These are phyloP conservation scores for Dolomedes plantarius DNA, from an alignment of 2,888 invertebrate species.

Conservation along the genomic window DNA sequence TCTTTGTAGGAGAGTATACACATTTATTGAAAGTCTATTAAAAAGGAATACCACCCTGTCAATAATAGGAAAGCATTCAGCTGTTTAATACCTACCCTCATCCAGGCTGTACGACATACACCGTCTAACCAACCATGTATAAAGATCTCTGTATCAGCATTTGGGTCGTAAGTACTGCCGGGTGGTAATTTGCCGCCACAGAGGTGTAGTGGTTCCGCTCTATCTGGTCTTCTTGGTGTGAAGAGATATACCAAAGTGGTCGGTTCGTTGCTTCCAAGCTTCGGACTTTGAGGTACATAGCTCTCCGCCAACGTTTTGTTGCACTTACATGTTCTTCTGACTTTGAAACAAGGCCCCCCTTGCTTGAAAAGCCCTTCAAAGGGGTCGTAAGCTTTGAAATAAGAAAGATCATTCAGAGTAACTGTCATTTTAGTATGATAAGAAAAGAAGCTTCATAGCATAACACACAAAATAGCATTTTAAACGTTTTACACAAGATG, in stretches of 20 bases:
- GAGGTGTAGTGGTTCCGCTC: not conserved
- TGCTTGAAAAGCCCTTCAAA: too few relatives aligned
- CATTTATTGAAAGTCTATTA: too few relatives aligned
- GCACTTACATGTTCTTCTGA: not conserved
- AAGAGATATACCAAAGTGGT: not conserved
- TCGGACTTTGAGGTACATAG: not conserved
- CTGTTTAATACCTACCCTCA: slow-evolving; percentile 28
- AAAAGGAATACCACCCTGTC: too few relatives aligned
- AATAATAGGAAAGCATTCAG: too few relatives aligned
- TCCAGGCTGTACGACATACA: slow-evolving; percentile 30
- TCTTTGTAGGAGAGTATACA: too few relatives aligned
- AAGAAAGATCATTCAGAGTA: too few relatives aligned
- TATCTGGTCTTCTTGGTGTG: not conserved
- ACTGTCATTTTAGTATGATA: too few relatives aligned
- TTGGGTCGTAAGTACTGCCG: not conserved
- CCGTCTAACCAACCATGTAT: slow-evolving; percentile 28
- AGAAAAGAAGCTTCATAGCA: too few relatives aligned
- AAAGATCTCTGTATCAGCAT: slow-evolving; percentile 6
- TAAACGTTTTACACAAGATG: too few relatives aligned
- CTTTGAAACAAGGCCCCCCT: too few relatives aligned
- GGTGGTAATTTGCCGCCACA: not conserved
- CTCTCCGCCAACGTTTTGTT: not conserved
- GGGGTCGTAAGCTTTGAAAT: too few relatives aligned
- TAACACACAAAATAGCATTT: too few relatives aligned
- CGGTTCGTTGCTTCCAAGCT: not conserved